Conservation (phyloP, 2,113 vertebrate genomes). For the Tragelaphus buxtoni region DNA sequence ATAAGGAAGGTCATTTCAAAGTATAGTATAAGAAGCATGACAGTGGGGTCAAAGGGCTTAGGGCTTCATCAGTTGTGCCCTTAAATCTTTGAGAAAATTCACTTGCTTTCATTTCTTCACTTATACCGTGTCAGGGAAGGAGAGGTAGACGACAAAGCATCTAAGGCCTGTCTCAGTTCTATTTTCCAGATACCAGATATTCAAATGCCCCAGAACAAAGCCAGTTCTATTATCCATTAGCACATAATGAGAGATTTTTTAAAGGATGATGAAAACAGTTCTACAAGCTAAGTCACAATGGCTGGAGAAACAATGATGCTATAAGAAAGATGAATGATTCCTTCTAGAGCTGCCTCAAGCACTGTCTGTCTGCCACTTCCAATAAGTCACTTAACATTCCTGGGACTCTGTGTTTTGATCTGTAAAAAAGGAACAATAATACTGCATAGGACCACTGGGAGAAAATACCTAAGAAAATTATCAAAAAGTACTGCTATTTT, state of each 20-base stretch:
- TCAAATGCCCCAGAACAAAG: background rate
- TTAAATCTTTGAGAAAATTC: background rate
- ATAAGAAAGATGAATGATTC: background rate
- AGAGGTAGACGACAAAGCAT: background rate
- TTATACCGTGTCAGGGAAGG: background rate
- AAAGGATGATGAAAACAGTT: background rate
- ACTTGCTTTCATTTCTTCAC: background rate
- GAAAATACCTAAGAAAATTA: background rate
- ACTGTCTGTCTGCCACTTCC: background rate
- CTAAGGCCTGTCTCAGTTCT: background rate
- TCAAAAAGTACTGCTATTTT: conserved; percentile 21
- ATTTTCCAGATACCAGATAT: background rate
- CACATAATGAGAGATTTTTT: background rate
- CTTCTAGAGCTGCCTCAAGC: background rate
- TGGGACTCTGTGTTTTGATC: background rate
- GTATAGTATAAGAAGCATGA: background rate
- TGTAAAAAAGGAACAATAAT: background rate
- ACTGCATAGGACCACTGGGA: background rate
- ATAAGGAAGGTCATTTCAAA: background rate
- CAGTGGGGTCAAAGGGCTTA: background rate
- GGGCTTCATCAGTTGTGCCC: background rate
- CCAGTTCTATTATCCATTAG: background rate
- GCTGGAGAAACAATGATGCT: background rate
- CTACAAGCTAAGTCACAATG: background rate
- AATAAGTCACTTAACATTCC: background rate